Evolutionary conservation across 37 sponge, comb jelly and placozoan species (phyloP).

Genomic region (Corticium candelabrum): DNA sequence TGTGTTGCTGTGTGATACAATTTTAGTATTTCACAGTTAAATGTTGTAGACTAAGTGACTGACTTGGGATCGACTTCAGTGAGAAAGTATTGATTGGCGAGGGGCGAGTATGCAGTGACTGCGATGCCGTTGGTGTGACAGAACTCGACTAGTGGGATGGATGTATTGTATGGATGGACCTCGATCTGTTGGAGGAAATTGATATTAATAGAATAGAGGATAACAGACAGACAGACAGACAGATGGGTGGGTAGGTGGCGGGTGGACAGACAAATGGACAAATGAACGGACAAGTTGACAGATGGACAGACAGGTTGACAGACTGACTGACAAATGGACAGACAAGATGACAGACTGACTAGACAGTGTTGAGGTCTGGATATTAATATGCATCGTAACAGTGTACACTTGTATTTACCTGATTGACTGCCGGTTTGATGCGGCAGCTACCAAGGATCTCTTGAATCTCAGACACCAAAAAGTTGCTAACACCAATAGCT

Average conservation of each 20-base stretch:
- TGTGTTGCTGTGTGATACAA: background rate
- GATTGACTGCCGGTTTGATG: slow-evolving; percentile 7
- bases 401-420: background rate
- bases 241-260: too few relatives aligned
- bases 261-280: too few relatives aligned
- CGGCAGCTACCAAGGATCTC: background rate
- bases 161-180: slow-evolving; percentile 1
- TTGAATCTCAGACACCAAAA: background rate
- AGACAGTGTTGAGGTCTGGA: too few relatives aligned
- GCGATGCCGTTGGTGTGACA: background rate
- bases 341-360: too few relatives aligned
- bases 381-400: too few relatives aligned
- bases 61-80: background rate
- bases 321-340: too few relatives aligned
- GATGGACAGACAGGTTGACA: too few relatives aligned
- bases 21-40: too few relatives aligned
- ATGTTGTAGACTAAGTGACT: background rate
- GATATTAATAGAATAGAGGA: too few relatives aligned
- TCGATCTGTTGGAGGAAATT: too few relatives aligned
- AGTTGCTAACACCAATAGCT: slow-evolving; percentile 5
- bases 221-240: too few relatives aligned
- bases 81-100: slow-evolving; percentile 3
- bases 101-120: background rate
- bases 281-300: too few relatives aligned
- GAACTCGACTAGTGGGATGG: background rate